Evolutionary conservation across 2,113 vertebrate species (phyloP).

Genomic region (Vimba vimba): DNA sequence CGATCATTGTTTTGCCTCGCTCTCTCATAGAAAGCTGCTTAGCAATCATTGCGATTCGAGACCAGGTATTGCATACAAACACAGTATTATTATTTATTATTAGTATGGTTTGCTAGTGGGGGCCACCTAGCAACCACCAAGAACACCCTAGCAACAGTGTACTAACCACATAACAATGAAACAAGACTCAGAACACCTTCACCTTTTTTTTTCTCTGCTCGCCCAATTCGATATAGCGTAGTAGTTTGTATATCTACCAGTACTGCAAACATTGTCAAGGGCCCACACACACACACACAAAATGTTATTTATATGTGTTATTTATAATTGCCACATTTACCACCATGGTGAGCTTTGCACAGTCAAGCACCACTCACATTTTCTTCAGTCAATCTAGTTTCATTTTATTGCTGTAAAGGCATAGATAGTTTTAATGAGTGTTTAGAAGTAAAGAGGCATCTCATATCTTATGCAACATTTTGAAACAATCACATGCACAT

Average conservation of each 20-base stretch:
- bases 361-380: background rate
- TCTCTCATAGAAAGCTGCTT: background rate
- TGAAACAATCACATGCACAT: slow-evolving; percentile 38
- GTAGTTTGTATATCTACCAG: too few relatives aligned
- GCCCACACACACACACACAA: too few relatives aligned
- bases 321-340: too few relatives aligned
- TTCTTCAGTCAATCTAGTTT: slow-evolving; percentile 1
- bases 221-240: too few relatives aligned
- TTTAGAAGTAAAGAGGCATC: background rate
- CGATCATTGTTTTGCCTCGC: slow-evolving; percentile 6
- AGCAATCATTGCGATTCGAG: slow-evolving; percentile 5
- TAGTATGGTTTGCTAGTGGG: background rate
- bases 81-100: background rate
- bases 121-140: background rate
- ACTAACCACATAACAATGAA: too few relatives aligned
- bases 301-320: too few relatives aligned
- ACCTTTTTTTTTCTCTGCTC: too few relatives aligned
- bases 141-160: background rate
- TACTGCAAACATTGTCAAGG: too few relatives aligned
- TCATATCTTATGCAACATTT: slow-evolving; percentile 45
- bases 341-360: background rate
- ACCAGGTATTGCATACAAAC: background rate
- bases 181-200: too few relatives aligned
- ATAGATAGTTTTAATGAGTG: slow-evolving; percentile 22
- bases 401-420: background rate